Evolutionary conservation across 1,140 invertebrate species (phyloP).

Genomic region (Drosophila prosaltans): DNA sequence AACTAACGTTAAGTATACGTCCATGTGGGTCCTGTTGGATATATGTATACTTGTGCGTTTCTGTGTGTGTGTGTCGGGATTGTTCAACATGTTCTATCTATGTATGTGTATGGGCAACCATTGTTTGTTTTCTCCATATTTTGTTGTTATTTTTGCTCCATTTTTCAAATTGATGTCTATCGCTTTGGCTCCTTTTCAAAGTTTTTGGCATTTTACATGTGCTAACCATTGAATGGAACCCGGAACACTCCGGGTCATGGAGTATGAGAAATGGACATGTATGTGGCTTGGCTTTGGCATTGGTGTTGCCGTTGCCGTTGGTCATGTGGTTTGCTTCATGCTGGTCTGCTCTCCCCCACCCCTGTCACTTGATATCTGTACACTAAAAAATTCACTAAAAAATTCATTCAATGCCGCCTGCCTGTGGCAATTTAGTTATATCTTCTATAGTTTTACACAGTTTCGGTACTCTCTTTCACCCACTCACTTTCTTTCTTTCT

Average conservation of each 20-base stretch:
- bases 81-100: slow-evolving; percentile 21
- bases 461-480: background rate
- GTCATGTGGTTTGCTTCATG: slow-evolving; percentile 4
- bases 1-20: slow-evolving; percentile 61
- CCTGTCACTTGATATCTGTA: background rate
- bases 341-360: background rate
- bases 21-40: background rate
- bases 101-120: slow-evolving; percentile 19
- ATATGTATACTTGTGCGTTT: background rate
- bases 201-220: slow-evolving; percentile 77
- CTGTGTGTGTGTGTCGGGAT: background rate
- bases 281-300: slow-evolving; percentile 14
- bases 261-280: slow-evolving; percentile 7
- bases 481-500: background rate
- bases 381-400: slow-evolving; percentile 12
- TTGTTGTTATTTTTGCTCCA: slow-evolving; percentile 35
- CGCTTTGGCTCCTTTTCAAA: slow-evolving; percentile 72
- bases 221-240: slow-evolving; percentile 49
- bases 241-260: background rate
- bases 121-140: slow-evolving; percentile 42
- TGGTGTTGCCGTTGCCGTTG: background rate
- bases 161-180: slow-evolving; percentile 78
- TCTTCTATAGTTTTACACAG: background rate
- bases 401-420: slow-evolving; percentile 9
- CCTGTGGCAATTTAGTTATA: slow-evolving; percentile 5